phyloP scores from a whole-genome alignment of 92 coral and sea anemone species.

The Siderastrea radians region DNA sequence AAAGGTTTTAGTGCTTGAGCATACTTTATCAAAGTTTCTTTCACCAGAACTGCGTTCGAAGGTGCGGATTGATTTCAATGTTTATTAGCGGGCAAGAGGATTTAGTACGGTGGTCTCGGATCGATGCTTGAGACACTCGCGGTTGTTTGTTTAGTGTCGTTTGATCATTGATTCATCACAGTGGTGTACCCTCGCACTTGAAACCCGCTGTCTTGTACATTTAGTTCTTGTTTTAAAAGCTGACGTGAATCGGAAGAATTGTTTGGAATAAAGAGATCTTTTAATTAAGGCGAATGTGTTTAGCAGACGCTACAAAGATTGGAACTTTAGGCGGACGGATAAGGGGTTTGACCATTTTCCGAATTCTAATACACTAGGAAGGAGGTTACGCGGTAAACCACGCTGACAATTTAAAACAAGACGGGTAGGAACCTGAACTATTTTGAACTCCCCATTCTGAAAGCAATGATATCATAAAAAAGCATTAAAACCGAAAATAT shows the following conservation, averaged over 20 bases:
- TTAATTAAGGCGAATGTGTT: neutral
- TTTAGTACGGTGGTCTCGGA: constrained; percentile 24
- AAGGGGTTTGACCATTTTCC: constrained; percentile 34
- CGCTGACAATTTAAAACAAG: constrained; percentile 7
- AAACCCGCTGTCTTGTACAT: constrained; percentile 1
- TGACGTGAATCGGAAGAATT: constrained; percentile 26
- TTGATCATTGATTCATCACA: constrained; percentile 33
- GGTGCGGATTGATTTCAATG: constrained; percentile 40
- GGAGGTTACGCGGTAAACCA: constrained; percentile 35
- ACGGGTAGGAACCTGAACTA: constrained; percentile 30
- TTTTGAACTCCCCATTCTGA: neutral
- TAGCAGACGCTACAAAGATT: constrained; percentile 17
- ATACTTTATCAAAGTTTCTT: constrained; percentile 5
- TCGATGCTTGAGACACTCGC: constrained; percentile 45
- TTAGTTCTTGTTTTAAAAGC: neutral
- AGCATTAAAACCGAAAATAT: neutral
- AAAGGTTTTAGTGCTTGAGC: neutral
- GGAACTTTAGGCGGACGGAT: constrained; percentile 16
- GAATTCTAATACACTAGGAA: constrained; percentile 40
- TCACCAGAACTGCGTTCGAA: neutral
- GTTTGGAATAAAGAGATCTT: constrained; percentile 9
- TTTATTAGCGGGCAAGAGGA: constrained; percentile 33
- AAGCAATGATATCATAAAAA: neutral
- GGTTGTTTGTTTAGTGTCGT: constrained; percentile 55
- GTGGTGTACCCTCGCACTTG: constrained; percentile 27